phyloP scores from a whole-genome alignment of 1,140 invertebrate genomes.

The Caenorhabditis tropicalis region DNA sequence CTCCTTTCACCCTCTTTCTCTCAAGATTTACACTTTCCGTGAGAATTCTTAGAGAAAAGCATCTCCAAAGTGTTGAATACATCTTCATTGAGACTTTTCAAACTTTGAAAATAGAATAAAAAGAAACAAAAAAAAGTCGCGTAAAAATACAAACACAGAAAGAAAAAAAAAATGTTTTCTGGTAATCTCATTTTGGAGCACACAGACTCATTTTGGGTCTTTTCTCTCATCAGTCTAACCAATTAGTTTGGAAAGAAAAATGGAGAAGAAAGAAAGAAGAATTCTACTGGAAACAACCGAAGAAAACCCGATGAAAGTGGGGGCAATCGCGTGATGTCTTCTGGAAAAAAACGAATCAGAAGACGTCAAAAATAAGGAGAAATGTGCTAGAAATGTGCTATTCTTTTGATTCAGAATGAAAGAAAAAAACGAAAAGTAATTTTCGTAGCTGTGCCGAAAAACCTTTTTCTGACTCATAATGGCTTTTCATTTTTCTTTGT shows the following conservation, averaged over 20 bases:
- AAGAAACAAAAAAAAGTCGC: background rate
- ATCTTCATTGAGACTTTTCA: background rate
- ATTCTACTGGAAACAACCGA: background rate
- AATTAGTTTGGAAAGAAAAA: conserved; percentile 26
- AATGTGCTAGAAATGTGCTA: background rate
- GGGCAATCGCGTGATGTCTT: conserved; percentile 15
- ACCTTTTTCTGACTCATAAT: background rate
- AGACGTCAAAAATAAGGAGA: background rate
- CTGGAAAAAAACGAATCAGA: background rate
- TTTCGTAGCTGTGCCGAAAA: background rate
- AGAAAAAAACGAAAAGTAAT: background rate
- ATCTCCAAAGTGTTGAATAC: background rate
- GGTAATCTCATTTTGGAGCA: conserved; percentile 29
- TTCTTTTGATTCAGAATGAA: background rate
- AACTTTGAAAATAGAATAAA: conserved; percentile 6
- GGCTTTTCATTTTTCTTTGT: background rate
- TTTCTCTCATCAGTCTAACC: background rate
- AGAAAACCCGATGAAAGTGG: background rate
- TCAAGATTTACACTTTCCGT: conserved; percentile 40
- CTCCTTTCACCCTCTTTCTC: background rate
- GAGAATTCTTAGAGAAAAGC: background rate
- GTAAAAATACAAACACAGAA: background rate
- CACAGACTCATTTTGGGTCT: background rate
- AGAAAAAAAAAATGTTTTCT: background rate
- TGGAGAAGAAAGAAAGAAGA: background rate